Conservation (phyloP, 2,797 vertebrate genomes). For the Falco biarmicus region DNA sequence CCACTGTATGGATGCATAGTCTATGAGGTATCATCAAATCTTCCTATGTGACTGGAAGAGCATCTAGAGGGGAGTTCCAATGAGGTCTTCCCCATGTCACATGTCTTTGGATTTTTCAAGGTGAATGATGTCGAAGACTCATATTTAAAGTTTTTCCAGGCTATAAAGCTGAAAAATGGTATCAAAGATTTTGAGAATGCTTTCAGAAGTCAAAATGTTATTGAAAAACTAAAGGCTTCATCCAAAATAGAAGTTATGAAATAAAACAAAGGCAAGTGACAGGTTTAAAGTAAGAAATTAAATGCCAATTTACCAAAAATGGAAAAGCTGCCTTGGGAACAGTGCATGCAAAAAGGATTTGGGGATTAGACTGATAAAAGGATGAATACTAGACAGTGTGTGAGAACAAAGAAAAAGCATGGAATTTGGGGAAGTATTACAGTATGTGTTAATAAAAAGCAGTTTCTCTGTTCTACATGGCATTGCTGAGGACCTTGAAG, state of each 20-base stretch:
- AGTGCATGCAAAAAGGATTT: neutral
- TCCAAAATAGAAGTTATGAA: neutral
- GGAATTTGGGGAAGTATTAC: neutral
- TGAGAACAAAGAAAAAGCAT: neutral
- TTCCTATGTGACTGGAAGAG: neutral
- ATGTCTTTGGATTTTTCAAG: neutral
- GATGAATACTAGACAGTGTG: neutral
- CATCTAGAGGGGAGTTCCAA: neutral
- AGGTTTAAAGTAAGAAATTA: neutral
- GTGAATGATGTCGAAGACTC: neutral
- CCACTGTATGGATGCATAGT: neutral
- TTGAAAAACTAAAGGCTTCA: neutral
- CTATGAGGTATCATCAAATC: neutral
- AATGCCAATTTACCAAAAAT: neutral
- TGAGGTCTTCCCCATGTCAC: neutral
- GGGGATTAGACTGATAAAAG: neutral
- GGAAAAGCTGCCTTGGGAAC: neutral
- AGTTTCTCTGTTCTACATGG: neutral
- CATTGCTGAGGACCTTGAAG: neutral
- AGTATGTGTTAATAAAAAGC: neutral
- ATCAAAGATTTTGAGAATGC: neutral
- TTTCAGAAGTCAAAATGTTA: neutral
- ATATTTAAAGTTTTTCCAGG: neutral
- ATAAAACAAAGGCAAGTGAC: neutral
- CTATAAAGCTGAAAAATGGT: neutral